Evolutionary conservation across 2,888 invertebrate genomes (phyloP).

Genomic region (Pseudococcus viburni): DNA sequence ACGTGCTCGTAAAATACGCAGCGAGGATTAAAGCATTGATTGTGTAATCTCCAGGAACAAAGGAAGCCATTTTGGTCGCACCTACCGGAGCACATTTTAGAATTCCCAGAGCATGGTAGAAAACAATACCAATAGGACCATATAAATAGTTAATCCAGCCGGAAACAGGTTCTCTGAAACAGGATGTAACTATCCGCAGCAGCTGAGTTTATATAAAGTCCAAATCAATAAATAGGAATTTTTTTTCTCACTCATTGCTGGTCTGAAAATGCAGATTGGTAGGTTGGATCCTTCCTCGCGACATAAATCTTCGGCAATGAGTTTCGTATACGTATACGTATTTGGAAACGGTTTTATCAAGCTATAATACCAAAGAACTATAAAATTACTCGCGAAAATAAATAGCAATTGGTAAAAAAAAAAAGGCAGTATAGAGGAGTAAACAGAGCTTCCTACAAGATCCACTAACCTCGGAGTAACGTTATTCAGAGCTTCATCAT

Average conservation of each 20-base stretch:
- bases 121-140: conserved; percentile 75
- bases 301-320: conserved; percentile 85
- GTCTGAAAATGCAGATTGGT: conserved; percentile 88
- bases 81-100: conserved; percentile 74
- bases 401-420: too few species aligned
- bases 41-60: conserved; percentile 80
- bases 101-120: too few species aligned
- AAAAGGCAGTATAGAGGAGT: too few species aligned
- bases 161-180: conserved; percentile 72
- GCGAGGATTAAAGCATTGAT: conserved; percentile 76
- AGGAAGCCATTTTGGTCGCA: too few species aligned
- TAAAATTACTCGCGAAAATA: too few species aligned
- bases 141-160: conserved; percentile 82
- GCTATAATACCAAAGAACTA: conserved; percentile 58
- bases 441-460: too few species aligned
- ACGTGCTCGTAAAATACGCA: conserved; percentile 73
- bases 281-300: conserved; percentile 78
- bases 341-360: conserved; percentile 82
- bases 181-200: conserved; percentile 70
- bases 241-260: conserved; percentile 76
- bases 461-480: conserved; percentile 67
- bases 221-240: too few species aligned
- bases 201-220: not conserved
- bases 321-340: conserved; percentile 91
- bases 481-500: conserved; percentile 67